Conservation (phyloP, 2,797 vertebrate species). For the Muraenolepis orangiensis region DNA sequence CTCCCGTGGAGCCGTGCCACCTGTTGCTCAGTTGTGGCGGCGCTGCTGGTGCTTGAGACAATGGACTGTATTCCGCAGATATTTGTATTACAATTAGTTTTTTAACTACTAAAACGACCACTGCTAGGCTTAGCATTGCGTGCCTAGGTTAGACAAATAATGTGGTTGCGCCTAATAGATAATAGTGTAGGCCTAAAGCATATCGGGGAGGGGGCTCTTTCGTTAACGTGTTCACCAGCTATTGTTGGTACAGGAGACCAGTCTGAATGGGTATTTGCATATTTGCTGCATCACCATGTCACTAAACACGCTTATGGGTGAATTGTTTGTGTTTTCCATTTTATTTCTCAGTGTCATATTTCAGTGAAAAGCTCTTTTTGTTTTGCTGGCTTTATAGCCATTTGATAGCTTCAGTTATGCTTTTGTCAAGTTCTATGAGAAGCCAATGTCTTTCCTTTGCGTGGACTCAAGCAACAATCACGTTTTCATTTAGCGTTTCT, state of each 20-base stretch:
- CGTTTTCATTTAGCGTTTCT: not conserved
- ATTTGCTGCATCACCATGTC: not conserved
- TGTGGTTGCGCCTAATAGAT: not conserved
- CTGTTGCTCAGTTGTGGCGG: conserved; percentile 65
- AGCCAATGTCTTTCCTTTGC: not conserved
- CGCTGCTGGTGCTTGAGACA: not conserved
- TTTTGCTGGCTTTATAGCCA: not conserved
- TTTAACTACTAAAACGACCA: not conserved
- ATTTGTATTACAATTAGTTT: not conserved
- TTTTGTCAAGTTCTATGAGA: not conserved
- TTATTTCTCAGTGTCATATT: not conserved
- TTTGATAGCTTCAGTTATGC: not conserved
- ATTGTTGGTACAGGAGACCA: not conserved
- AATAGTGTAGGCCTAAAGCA: not conserved
- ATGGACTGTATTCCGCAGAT: not conserved
- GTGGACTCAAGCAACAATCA: no score
- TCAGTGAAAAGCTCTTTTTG: not conserved
- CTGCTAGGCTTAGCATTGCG: not conserved
- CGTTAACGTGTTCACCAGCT: not conserved
- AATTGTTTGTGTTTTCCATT: not conserved
- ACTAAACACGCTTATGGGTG: not conserved
- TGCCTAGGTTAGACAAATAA: not conserved
- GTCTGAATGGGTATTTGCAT: not conserved
- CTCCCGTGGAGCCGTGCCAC: conserved; percentile 61
- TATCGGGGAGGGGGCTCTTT: not conserved